These are phyloP conservation scores for Bombyx mori DNA, from an alignment of 1,140 invertebrate species.

Conservation along the genomic window ASM3026992v2 NC_085131.1:11390001-11390500, in stretches of 20 bases:
- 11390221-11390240: slow-evolving; percentile 42
- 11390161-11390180: slow-evolving; percentile 42
- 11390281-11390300: slow-evolving; percentile 44
- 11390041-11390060: slow-evolving; percentile 27
- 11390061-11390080: slow-evolving; percentile 27
- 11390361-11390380: slow-evolving; percentile 15
- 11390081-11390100: slow-evolving; percentile 48
- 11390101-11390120: slow-evolving; percentile 55
- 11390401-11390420: slow-evolving; percentile 10
- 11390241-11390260: slow-evolving; percentile 38
- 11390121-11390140: slow-evolving; percentile 45
- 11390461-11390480: no score
- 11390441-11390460: no score
- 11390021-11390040: slow-evolving; percentile 29
- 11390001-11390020: slow-evolving; percentile 36
- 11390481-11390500: no score
- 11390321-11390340: slow-evolving; percentile 25
- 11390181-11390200: slow-evolving; percentile 48
- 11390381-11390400: slow-evolving; percentile 1
- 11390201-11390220: slow-evolving; percentile 45
- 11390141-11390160: slow-evolving; percentile 45
- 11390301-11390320: slow-evolving; percentile 48
- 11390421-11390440: background rate
- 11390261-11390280: slow-evolving; percentile 53
- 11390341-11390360: slow-evolving; percentile 41